Evolutionary conservation across 2,113 vertebrate species (phyloP).

Genomic region (Monarcha castaneiventris): DNA sequence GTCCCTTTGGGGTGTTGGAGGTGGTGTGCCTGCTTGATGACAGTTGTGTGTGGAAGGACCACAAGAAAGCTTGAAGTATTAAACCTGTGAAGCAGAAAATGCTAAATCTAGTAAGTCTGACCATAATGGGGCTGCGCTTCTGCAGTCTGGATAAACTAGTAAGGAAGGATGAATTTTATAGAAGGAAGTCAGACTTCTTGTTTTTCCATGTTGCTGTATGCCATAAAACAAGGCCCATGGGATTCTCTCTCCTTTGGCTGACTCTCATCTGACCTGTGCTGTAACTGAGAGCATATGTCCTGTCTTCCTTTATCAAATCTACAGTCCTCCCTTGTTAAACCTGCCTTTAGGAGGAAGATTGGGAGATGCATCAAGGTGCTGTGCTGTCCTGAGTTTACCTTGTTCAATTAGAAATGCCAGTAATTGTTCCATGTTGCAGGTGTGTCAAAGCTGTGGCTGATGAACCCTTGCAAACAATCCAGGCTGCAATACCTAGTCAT

Average conservation of each 20-base stretch:
- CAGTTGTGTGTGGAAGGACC: not conserved
- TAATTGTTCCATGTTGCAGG: not conserved
- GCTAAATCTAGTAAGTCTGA: not conserved
- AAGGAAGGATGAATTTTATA: not conserved
- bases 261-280: not conserved
- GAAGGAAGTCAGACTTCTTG: not conserved
- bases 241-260: not conserved
- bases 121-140: not conserved
- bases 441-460: not conserved
- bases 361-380: not conserved
- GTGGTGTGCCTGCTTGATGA: not conserved
- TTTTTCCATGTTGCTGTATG: not conserved
- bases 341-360: not conserved
- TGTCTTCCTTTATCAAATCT: not conserved
- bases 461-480: not conserved
- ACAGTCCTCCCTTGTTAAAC: not conserved
- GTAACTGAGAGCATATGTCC: not conserved
- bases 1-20: not conserved
- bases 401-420: not conserved
- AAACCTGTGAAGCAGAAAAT: not conserved
- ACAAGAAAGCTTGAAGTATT: not conserved
- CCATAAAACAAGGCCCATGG: not conserved
- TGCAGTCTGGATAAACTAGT: not conserved
- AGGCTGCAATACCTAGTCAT: not conserved
- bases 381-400: conserved; percentile 15